Evolutionary conservation across 2,888 invertebrate genomes (phyloP).

Genomic region (Platycheirus rosarum): DNA sequence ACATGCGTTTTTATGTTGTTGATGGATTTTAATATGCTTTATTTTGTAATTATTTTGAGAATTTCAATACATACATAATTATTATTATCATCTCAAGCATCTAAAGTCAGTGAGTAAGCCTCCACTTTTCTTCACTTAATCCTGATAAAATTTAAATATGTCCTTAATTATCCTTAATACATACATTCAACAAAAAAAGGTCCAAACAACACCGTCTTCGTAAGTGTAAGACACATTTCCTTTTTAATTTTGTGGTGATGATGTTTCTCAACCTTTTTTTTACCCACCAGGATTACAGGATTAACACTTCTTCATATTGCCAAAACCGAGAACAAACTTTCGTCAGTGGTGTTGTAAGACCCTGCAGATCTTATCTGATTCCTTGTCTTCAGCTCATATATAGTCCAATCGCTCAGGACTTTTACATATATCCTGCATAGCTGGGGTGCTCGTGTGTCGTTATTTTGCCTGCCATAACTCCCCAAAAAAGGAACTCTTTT

Average conservation of each 20-base stretch:
- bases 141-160: too few relatives aligned
- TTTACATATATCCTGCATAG: slow-evolving; percentile 41
- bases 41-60: too few relatives aligned
- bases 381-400: slow-evolving; percentile 15
- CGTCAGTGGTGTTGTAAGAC: slow-evolving; percentile 32
- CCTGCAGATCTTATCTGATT: slow-evolving; percentile 37
- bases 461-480: slow-evolving; percentile 18
- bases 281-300: slow-evolving; percentile 54
- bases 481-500: background rate
- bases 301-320: slow-evolving; percentile 62
- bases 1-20: too few relatives aligned
- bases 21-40: too few relatives aligned
- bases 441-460: slow-evolving; percentile 3
- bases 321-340: slow-evolving; percentile 57
- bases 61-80: too few relatives aligned
- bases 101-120: too few relatives aligned
- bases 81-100: too few relatives aligned
- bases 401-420: slow-evolving; percentile 50
- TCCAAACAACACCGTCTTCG: background rate
- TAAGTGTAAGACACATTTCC: too few relatives aligned
- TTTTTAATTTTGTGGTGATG: slow-evolving; percentile 63
- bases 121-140: too few relatives aligned
- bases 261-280: slow-evolving; percentile 40
- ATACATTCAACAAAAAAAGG: background rate
- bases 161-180: too few relatives aligned